Evolutionary conservation across 2,888 invertebrate genomes (phyloP).

Genomic region (Drosophila borborema): DNA sequence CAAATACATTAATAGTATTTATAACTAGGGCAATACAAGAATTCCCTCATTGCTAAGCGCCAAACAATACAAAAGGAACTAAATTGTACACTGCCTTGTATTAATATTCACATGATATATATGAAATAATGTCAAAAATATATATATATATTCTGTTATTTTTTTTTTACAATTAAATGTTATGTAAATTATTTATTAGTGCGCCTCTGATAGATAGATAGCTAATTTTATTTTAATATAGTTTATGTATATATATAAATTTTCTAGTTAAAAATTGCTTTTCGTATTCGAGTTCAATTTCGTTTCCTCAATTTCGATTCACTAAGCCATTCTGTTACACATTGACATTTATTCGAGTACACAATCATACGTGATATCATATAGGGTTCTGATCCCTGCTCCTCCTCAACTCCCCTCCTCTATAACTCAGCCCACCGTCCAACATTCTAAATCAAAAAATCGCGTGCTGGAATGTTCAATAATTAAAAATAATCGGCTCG

Average conservation of each 20-base stretch:
- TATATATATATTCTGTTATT: conserved; percentile 24
- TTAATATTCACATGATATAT: conserved; percentile 26
- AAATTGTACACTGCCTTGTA: conserved; percentile 33
- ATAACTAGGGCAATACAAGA: conserved; percentile 26
- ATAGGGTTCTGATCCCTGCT: conserved; percentile 8
- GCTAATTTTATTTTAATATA: conserved; percentile 32
- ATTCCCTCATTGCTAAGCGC: conserved; percentile 40
- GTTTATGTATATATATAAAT: conserved; percentile 51
- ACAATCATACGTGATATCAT: conserved; percentile 39
- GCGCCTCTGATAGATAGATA: conserved; percentile 17
- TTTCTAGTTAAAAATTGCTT: conserved; percentile 66
- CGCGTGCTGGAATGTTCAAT: conserved; percentile 53
- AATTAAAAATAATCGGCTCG: conserved; percentile 34
- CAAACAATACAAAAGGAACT: conserved; percentile 49
- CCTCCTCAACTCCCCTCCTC: not conserved
- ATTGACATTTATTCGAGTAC: conserved; percentile 43
- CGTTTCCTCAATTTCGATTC: conserved; percentile 69
- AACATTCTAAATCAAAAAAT: conserved; percentile 29
- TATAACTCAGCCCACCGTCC: not conserved
- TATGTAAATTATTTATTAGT: conserved; percentile 17
- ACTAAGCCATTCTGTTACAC: conserved; percentile 53
- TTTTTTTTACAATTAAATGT: conserved; percentile 29
- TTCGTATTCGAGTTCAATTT: conserved; percentile 61
- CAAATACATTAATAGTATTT: conserved; percentile 18
- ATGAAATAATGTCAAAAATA: conserved; percentile 48